Evolutionary conservation across 2,888 invertebrate genomes (phyloP).

Genomic region (Hypolimnas misippus): DNA sequence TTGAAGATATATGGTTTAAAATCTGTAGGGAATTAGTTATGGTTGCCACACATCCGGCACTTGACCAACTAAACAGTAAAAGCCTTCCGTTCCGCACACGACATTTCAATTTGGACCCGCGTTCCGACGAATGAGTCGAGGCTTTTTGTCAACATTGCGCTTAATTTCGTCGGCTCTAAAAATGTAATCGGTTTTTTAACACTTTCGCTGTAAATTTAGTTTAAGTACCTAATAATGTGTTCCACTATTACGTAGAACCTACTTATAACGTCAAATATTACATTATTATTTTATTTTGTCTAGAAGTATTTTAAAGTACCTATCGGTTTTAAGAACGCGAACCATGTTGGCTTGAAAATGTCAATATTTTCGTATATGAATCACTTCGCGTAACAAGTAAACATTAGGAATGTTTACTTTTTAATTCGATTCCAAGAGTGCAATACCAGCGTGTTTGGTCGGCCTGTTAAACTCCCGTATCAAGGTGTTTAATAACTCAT

Average conservation of each 20-base stretch:
- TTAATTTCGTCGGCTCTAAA: slow-evolving; percentile 69
- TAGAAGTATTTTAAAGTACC: background rate
- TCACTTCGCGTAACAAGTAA: slow-evolving; percentile 8
- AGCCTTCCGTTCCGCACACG: slow-evolving; percentile 79
- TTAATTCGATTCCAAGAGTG: slow-evolving; percentile 45
- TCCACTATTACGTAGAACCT: background rate
- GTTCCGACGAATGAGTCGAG: slow-evolving; percentile 50
- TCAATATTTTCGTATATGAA: slow-evolving; percentile 9
- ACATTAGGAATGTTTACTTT: slow-evolving; percentile 50
- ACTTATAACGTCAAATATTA: background rate
- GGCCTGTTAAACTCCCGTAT: slow-evolving; percentile 50
- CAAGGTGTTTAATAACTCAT: slow-evolving; percentile 64
- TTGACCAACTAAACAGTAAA: slow-evolving; percentile 68
- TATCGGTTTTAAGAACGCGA: background rate
- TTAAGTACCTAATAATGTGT: background rate
- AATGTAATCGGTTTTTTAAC: slow-evolving; percentile 29
- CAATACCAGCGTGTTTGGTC: slow-evolving; percentile 34
- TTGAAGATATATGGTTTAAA: slow-evolving; percentile 12
- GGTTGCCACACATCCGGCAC: slow-evolving; percentile 72
- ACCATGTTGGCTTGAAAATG: background rate
- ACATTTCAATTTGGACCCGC: slow-evolving; percentile 69
- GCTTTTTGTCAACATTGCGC: slow-evolving; percentile 74
- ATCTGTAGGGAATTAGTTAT: slow-evolving; percentile 42
- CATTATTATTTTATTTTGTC: background rate
- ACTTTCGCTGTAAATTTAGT: slow-evolving; percentile 16